These are phyloP conservation scores for Rhincodon typus DNA, from an alignment of 2,797 vertebrate genomes.

Conservation along the genomic window DNA sequence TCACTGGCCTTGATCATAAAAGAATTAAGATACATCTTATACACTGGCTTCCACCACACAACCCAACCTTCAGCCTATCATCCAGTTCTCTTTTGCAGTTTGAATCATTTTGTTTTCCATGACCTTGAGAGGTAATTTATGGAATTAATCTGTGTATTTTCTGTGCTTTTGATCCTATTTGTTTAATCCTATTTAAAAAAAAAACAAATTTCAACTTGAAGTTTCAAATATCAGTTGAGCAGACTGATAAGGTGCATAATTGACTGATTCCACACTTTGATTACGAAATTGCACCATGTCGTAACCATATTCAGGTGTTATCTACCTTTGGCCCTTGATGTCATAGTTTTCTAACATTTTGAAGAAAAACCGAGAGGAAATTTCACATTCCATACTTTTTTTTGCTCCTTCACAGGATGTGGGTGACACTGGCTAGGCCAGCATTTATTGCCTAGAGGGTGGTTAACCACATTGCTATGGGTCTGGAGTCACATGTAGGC, in stretches of 20 bases:
- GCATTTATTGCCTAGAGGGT: too few species aligned
- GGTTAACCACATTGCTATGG: too few species aligned
- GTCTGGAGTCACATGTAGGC: too few species aligned
- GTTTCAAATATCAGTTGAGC: neutral
- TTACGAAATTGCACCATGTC: neutral
- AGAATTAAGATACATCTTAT: too few species aligned
- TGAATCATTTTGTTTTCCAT: neutral
- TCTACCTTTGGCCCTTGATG: neutral
- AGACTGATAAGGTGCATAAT: neutral
- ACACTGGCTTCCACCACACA: too few species aligned
- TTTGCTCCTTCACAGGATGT: too few species aligned
- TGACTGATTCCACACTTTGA: neutral
- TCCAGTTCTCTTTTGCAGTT: neutral
- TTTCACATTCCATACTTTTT: neutral
- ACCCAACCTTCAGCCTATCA: too few species aligned
- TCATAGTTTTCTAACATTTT: neutral
- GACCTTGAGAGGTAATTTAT: neutral
- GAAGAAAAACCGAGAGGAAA: neutral
- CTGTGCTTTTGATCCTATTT: neutral
- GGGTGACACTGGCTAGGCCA: too few species aligned
- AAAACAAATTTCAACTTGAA: neutral
- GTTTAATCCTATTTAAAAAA: neutral
- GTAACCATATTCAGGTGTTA: neutral
- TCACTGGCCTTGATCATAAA: too few species aligned
- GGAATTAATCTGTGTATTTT: neutral